Evolutionary conservation across 2,797 vertebrate genomes (phyloP).

Genomic region (Falco biarmicus): DNA sequence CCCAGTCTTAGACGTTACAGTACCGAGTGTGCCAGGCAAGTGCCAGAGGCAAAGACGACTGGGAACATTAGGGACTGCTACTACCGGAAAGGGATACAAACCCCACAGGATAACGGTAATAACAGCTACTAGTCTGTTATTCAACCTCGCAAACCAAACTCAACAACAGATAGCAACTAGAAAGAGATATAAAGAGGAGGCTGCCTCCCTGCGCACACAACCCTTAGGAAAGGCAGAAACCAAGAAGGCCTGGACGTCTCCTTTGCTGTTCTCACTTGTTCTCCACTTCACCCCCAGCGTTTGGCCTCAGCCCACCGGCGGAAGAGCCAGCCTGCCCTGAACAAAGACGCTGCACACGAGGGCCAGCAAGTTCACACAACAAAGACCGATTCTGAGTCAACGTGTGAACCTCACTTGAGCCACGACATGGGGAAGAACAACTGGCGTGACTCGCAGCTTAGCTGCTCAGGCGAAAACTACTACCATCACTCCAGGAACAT

Average conservation of each 20-base stretch:
- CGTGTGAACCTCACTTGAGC: not conserved
- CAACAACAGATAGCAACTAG: not conserved
- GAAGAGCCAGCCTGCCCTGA: not conserved
- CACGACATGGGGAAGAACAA: not conserved
- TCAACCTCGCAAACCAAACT: not conserved
- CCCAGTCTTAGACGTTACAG: not conserved
- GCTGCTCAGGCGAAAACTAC: not conserved
- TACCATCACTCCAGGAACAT: constrained; percentile 54
- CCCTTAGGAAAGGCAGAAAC: not conserved
- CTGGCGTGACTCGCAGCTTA: rapidly evolving
- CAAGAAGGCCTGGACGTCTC: not conserved
- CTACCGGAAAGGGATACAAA: not conserved
- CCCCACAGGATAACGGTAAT: not conserved
- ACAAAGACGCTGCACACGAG: not conserved
- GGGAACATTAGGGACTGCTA: not conserved
- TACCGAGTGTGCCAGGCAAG: not conserved
- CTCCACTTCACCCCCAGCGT: constrained; percentile 33
- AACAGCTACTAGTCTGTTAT: not conserved
- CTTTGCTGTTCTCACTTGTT: not conserved
- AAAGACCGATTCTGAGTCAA: not conserved
- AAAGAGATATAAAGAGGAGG: not conserved
- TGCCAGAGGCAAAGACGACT: not conserved
- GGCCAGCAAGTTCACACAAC: not conserved
- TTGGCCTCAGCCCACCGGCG: not conserved
- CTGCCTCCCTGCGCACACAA: no score